A percentile compares a stretch with the other conserved stretches of the same genome.
phyloP scores from a whole-genome alignment of 2,113 vertebrate species.

The Chloebia gouldiae region DNA sequence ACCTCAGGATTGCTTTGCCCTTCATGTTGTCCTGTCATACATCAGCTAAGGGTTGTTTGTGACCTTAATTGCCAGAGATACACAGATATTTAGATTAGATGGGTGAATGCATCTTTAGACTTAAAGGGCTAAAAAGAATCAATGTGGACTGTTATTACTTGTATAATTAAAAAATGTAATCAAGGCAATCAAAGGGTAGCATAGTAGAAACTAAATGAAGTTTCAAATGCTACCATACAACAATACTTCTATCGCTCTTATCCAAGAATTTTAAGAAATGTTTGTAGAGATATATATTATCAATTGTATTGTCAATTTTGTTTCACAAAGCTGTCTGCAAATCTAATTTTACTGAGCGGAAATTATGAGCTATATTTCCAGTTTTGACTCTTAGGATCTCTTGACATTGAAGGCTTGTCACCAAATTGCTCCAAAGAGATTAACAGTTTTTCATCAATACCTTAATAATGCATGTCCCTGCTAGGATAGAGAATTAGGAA shows the following conservation, averaged over 20 bases:
- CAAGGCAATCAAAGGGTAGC: not conserved
- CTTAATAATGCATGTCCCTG: not conserved
- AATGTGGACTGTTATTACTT: not conserved
- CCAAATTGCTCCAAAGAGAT: not conserved
- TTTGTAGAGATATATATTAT: not conserved
- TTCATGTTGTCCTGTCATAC: not conserved
- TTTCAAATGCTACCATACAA: not conserved
- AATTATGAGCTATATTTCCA: not conserved
- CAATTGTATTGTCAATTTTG: not conserved
- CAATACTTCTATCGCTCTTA: not conserved
- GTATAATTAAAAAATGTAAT: not conserved
- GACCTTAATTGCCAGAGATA: not conserved
- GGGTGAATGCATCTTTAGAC: not conserved
- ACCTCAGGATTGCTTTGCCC: not conserved
- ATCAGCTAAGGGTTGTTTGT: fast-evolving
- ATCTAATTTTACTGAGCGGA: not conserved
- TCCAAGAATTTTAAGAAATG: not conserved
- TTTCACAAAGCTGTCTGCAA: not conserved
- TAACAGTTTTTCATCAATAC: not conserved
- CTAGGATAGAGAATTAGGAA: not conserved
- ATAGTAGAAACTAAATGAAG: not conserved
- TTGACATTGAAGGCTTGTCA: not conserved
- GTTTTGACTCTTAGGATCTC: not conserved
- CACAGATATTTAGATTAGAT: not conserved
- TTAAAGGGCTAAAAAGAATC: not conserved